These are phyloP conservation scores for Gymnocypris eckloni DNA, from an alignment of 2,797 vertebrate species.

Conservation along the genomic window DNA sequence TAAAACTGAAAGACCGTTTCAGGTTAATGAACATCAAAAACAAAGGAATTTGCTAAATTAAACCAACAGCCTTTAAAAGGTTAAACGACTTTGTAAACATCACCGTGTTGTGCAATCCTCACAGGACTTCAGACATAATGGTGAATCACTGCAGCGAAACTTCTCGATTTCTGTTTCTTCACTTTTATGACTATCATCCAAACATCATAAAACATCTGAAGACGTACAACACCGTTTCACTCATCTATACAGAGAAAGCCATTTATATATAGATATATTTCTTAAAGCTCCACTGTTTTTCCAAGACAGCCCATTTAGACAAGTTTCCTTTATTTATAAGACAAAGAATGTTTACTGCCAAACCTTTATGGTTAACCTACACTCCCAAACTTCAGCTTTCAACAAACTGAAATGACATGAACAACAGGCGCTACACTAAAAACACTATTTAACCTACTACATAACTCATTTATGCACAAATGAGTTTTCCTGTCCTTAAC, in stretches of 20 bases:
- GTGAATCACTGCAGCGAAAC: conserved; percentile 11
- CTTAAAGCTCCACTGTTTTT: not conserved
- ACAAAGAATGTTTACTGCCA: conserved; percentile 37
- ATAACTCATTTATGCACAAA: not conserved
- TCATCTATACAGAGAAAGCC: not conserved
- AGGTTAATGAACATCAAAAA: not conserved
- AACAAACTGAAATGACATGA: not conserved
- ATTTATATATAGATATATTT: not conserved
- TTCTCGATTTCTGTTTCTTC: not conserved
- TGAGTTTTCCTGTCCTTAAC: conserved; percentile 3
- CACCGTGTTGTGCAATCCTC: conserved; percentile 14
- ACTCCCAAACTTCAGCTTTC: conserved; percentile 10
- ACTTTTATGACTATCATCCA: not conserved
- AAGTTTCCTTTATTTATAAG: conserved; percentile 33
- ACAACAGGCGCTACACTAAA: not conserved
- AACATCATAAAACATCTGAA: not conserved
- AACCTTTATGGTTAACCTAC: conserved; percentile 4
- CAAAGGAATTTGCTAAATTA: not conserved
- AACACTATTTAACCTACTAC: not conserved
- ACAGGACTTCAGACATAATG: not conserved
- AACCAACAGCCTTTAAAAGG: not conserved
- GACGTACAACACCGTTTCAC: not conserved
- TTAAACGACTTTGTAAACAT: conserved; percentile 3
- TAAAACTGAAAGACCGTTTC: not conserved
- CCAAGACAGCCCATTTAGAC: conserved; percentile 8